phyloP scores from a whole-genome alignment of 2,888 invertebrate species.

The Torymus tubicola region DNA sequence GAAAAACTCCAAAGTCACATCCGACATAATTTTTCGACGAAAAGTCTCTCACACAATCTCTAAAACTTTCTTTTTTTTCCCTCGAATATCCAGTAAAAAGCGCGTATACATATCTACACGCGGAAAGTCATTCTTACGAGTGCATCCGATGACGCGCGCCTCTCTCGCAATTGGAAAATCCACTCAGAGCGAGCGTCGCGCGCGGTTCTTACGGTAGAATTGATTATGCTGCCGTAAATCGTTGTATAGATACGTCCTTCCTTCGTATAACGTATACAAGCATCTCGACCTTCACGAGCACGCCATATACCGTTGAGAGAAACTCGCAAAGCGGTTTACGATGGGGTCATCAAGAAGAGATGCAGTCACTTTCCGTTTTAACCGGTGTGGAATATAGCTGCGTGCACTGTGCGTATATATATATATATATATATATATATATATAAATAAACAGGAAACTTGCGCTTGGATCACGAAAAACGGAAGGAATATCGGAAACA shows the following conservation, averaged over 20 bases:
- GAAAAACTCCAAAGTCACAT: too few relatives aligned
- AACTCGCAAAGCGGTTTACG: neutral
- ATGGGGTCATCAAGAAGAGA: neutral
- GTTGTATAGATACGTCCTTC: neutral
- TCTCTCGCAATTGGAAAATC: too few relatives aligned
- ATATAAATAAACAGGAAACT: too few relatives aligned
- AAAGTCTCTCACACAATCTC: neutral
- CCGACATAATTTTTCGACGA: neutral
- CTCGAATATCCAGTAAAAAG: too few relatives aligned
- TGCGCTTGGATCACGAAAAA: neutral
- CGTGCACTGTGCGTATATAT: too few relatives aligned
- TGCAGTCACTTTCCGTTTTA: constrained; percentile 11
- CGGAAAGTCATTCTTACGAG: too few relatives aligned
- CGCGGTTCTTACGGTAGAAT: neutral
- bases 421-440: too few relatives aligned
- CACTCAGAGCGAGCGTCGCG: too few relatives aligned
- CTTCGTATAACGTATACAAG: neutral
- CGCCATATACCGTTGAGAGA: neutral
- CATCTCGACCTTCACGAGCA: neutral
- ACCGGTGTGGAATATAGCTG: neutral
- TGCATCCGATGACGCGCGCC: too few relatives aligned
- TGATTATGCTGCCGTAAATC: neutral
- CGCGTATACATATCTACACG: too few relatives aligned
- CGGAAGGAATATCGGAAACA: constrained; percentile 7
- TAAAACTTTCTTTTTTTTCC: too few relatives aligned